These are phyloP conservation scores for Phoeniculus purpureus DNA, from an alignment of 2,797 vertebrate genomes.

Conservation along the genomic window DNA sequence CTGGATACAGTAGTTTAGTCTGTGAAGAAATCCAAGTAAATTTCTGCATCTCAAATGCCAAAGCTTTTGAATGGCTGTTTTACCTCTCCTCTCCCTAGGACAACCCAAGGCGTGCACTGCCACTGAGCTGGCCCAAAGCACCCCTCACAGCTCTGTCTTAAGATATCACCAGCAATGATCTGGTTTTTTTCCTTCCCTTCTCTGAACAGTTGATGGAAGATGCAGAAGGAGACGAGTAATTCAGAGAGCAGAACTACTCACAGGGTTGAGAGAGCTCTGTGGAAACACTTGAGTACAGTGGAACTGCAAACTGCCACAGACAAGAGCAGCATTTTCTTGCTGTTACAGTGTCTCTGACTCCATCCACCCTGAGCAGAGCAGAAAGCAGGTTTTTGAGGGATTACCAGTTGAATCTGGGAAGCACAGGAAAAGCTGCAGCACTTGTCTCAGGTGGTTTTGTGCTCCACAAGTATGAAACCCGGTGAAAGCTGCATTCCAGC, in stretches of 20 bases:
- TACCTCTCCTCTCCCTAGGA: neutral
- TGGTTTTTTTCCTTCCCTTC: neutral
- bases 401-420: neutral
- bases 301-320: neutral
- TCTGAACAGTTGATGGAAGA: neutral
- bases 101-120: neutral
- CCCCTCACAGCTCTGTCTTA: neutral
- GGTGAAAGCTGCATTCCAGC: conserved; percentile 9
- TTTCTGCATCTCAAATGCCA: conserved; percentile 11
- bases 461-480: neutral
- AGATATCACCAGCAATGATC: neutral
- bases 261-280: neutral
- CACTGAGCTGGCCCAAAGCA: neutral
- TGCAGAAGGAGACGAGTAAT: neutral
- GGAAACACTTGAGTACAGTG: neutral
- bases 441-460: neutral
- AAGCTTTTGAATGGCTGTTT: neutral
- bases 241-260: neutral
- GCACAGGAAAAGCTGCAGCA: neutral
- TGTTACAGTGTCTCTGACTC: neutral
- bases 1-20: neutral
- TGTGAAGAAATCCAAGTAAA: neutral
- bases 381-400: neutral
- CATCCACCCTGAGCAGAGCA: neutral
- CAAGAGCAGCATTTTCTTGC: neutral